Conservation (phyloP, 1,140 invertebrate genomes). For the Spodoptera frugiperda region DNA sequence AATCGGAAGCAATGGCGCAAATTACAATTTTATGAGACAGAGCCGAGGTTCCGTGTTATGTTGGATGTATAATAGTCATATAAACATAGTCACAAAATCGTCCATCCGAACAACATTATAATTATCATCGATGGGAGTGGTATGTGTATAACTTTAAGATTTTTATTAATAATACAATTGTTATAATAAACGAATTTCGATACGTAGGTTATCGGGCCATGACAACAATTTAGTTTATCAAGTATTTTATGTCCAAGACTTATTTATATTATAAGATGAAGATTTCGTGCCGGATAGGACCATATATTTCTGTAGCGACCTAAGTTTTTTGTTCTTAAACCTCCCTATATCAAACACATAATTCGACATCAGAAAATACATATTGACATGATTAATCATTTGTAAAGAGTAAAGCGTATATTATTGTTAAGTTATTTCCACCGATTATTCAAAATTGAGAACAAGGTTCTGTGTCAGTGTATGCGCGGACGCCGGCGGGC, state of each 20-base stretch:
- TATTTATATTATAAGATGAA: slow-evolving; percentile 65
- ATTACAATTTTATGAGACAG: slow-evolving; percentile 73
- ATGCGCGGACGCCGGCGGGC: slow-evolving; percentile 21
- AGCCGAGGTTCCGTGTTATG: slow-evolving; percentile 67
- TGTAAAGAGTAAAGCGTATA: slow-evolving; percentile 40
- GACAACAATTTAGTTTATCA: slow-evolving; percentile 73
- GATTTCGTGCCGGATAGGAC: slow-evolving; percentile 53
- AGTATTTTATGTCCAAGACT: slow-evolving; percentile 68
- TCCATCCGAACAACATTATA: slow-evolving; percentile 73
- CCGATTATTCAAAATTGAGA: slow-evolving; percentile 82
- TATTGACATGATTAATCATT: slow-evolving; percentile 48
- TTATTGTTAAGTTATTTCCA: slow-evolving; percentile 73
- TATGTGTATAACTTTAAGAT: slow-evolving; percentile 76
- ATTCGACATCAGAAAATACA: slow-evolving; percentile 10
- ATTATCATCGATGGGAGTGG: slow-evolving; percentile 79
- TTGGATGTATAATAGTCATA: slow-evolving; percentile 69
- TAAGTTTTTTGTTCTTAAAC: slow-evolving; percentile 41
- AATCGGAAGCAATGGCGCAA: slow-evolving; percentile 67
- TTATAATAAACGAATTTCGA: slow-evolving; percentile 75
- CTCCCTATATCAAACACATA: slow-evolving; percentile 7
- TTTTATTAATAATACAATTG: slow-evolving; percentile 74
- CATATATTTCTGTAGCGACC: slow-evolving; percentile 33
- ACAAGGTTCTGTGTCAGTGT: slow-evolving; percentile 75
- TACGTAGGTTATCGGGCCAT: slow-evolving; percentile 80
- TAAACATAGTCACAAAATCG: slow-evolving; percentile 74